These are phyloP conservation scores for Agriotes lineatus DNA, from an alignment of 2,888 invertebrate species.

Conservation along the genomic window DNA sequence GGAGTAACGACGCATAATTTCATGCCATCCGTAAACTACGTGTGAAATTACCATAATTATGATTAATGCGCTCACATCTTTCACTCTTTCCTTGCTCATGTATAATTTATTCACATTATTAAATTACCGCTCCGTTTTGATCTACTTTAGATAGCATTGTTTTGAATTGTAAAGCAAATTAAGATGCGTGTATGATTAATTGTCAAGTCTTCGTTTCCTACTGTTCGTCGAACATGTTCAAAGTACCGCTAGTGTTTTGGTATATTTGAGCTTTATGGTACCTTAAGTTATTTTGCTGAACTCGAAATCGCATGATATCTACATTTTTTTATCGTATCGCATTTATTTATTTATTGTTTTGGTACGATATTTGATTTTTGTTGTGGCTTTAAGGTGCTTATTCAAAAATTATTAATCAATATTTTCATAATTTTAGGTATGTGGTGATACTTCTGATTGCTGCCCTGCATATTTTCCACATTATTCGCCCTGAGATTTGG, in stretches of 20 bases:
- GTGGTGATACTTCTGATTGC: too few species aligned
- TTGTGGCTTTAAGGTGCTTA: too few species aligned
- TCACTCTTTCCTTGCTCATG: conserved; percentile 55
- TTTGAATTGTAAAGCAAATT: conserved; percentile 29
- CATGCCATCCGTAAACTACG: conserved; percentile 55
- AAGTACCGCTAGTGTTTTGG: too few species aligned
- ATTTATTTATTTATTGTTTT: too few species aligned
- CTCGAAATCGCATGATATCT: too few species aligned
- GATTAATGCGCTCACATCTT: conserved; percentile 55
- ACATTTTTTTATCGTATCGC: too few species aligned
- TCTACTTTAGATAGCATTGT: conserved; percentile 40
- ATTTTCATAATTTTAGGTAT: too few species aligned
- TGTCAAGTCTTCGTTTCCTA: not conserved
- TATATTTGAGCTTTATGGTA: too few species aligned
- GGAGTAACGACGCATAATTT: conserved; percentile 59
- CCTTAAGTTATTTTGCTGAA: not conserved
- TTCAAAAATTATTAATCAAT: too few species aligned
- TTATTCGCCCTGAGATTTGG: too few species aligned
- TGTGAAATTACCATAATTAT: conserved; percentile 58
- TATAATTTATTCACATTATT: conserved; percentile 51
- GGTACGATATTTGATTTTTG: too few species aligned
- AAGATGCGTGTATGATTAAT: conserved; percentile 19
- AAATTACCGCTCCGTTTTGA: conserved; percentile 40
- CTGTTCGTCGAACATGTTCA: not conserved
- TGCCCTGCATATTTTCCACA: too few species aligned